phyloP scores from a whole-genome alignment of 2,113 vertebrate species.

The Zingel zingel region DNA sequence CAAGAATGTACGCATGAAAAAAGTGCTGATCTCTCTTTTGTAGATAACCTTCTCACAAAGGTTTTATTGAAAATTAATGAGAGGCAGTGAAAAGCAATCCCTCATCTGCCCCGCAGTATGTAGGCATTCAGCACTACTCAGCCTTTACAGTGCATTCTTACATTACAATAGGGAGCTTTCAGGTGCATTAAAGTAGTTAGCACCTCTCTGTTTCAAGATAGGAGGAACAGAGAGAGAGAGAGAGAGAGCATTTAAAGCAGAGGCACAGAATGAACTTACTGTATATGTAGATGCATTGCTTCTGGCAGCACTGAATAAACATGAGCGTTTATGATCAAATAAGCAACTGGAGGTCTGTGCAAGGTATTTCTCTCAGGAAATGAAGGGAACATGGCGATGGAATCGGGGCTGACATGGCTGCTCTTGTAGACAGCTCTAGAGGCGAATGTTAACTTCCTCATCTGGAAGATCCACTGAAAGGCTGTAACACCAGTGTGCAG shows the following conservation, averaged over 20 bases:
- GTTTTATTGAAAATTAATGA: constrained; percentile 76
- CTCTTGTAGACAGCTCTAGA: constrained; percentile 47
- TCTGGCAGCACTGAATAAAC: constrained; percentile 80
- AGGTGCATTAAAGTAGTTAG: constrained; percentile 61
- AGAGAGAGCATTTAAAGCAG: constrained; percentile 31
- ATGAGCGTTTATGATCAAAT: constrained; percentile 81
- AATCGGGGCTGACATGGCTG: constrained; percentile 61
- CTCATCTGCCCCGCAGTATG: constrained; percentile 65
- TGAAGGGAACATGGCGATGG: constrained; percentile 58
- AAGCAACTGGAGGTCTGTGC: constrained; percentile 67
- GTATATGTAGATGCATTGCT: constrained; percentile 61
- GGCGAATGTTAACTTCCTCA: constrained; percentile 35
- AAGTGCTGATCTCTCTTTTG: constrained; percentile 72
- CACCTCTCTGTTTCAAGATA: constrained; percentile 33
- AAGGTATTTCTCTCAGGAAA: constrained; percentile 75
- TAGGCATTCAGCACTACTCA: constrained; percentile 63
- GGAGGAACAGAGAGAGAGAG: constrained; percentile 23
- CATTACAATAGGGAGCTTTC: constrained; percentile 64
- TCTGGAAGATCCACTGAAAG: constrained; percentile 38
- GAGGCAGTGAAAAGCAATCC: constrained; percentile 70
- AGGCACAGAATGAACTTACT: constrained; percentile 48
- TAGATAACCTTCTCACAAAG: constrained; percentile 69
- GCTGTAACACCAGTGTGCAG: constrained; percentile 9
- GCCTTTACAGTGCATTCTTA: constrained; percentile 52
- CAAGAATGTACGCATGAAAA: constrained; percentile 54